Percentiles rank a stretch among this genome's conserved stretches.
Conservation (phyloP, 2,113 vertebrate species). For the Nycticorax nycticorax region DNA sequence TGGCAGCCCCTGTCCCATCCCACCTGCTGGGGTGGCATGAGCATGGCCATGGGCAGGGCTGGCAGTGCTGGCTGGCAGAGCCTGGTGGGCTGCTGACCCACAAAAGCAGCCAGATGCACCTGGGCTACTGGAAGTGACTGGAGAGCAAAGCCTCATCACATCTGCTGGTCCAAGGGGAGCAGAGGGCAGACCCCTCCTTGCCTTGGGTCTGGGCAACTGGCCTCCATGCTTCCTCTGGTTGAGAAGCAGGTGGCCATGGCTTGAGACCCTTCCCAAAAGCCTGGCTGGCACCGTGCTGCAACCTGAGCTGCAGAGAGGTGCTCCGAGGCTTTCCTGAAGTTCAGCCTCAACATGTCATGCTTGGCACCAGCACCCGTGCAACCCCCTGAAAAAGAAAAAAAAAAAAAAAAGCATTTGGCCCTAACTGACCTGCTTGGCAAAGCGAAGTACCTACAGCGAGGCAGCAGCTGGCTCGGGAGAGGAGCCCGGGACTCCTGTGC, state of each 20-base stretch:
- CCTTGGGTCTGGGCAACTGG: background rate
- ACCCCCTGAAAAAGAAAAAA: background rate
- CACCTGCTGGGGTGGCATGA: background rate
- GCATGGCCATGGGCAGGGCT: background rate
- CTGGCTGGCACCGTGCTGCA: background rate
- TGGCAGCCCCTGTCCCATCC: background rate
- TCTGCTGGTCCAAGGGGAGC: background rate
- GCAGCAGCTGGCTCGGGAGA: background rate
- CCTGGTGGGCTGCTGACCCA: background rate
- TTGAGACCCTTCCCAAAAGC: background rate
- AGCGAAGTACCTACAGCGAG: background rate
- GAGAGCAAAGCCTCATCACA: background rate
- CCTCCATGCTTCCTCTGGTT: background rate
- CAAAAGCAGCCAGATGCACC: background rate
- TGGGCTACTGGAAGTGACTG: background rate
- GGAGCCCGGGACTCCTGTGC: background rate
- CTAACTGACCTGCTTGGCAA: conserved; percentile 55
- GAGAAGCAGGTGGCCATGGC: background rate
- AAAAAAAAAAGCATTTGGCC: background rate
- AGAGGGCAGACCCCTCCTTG: background rate
- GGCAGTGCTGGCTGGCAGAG: background rate
- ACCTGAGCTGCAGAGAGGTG: conserved; percentile 4
- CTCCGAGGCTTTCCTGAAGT: conserved; percentile 41
- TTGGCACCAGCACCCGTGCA: background rate
- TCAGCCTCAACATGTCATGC: conserved; percentile 47